A percentile compares a stretch with the other conserved stretches of the same genome.
Evolutionary conservation across 1,140 invertebrate genomes (phyloP).

Genomic region (Temnothorax curvispinosus): DNA sequence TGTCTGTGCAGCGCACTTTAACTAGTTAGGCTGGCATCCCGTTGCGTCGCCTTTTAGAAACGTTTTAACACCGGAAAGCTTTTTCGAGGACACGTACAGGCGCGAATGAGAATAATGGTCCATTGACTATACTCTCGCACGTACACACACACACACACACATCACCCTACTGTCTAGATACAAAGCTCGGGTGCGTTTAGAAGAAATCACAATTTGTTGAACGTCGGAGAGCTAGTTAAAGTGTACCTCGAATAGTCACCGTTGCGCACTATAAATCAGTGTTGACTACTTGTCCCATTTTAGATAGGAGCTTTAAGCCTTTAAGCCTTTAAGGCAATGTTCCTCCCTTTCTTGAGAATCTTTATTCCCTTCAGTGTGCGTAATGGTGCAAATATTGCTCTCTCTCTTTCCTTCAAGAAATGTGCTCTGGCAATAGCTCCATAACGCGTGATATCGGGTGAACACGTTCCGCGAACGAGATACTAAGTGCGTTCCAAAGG

Average conservation of each 20-base stretch:
- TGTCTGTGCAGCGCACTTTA: not conserved
- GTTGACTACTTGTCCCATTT: not conserved
- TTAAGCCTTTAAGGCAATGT: not conserved
- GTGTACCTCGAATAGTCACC: not conserved
- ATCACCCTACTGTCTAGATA: slow-evolving; percentile 5
- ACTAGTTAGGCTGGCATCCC: not conserved
- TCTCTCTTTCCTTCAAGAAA: not conserved
- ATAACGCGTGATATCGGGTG: slow-evolving; percentile 8
- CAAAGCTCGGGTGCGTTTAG: slow-evolving; percentile 22
- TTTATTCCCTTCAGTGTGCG: not conserved
- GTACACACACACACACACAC: not conserved
- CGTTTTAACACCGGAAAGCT: not conserved
- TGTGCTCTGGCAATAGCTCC: not conserved
- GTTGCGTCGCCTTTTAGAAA: slow-evolving; percentile 16
- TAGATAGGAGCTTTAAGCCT: not conserved
- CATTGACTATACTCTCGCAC: slow-evolving; percentile 6
- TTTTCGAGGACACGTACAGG: slow-evolving; percentile 1
- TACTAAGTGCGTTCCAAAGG: not conserved
- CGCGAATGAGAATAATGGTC: slow-evolving; percentile 36
- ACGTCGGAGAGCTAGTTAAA: not conserved
- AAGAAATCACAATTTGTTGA: slow-evolving; percentile 43
- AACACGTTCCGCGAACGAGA: not conserved
- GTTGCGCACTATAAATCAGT: not conserved
- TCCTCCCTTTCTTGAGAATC: not conserved
- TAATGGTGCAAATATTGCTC: slow-evolving; percentile 22